Percentiles rank a stretch among this genome's conserved stretches.
phyloP scores from a whole-genome alignment of 1,140 invertebrate genomes.

The Metopolophium dirhodum region DNA sequence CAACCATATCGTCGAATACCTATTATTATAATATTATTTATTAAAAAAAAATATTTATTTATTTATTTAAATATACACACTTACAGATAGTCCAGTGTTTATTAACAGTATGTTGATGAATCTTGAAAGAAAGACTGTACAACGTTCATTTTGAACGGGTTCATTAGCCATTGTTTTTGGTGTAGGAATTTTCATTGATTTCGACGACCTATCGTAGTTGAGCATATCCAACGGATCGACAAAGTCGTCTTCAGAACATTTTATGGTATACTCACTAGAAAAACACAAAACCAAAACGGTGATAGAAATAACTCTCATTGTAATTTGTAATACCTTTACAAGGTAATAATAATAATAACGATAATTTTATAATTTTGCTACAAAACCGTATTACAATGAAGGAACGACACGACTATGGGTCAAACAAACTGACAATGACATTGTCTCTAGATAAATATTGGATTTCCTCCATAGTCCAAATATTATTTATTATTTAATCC shows the following conservation, averaged over 20 bases:
- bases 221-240: conserved; percentile 39
- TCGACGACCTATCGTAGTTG: conserved; percentile 22
- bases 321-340: not conserved
- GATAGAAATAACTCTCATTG: not conserved
- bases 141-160: not conserved
- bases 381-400: not conserved
- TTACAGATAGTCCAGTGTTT: conserved; percentile 32
- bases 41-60: not conserved
- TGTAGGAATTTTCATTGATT: conserved; percentile 16
- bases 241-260: not conserved
- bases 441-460: too few relatives aligned
- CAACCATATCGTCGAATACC: too few relatives aligned
- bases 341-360: too few relatives aligned
- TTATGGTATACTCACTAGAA: not conserved
- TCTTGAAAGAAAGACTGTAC: conserved; percentile 19
- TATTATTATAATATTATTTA: too few relatives aligned
- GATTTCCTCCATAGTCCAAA: too few relatives aligned
- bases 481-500: too few relatives aligned
- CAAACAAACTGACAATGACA: too few relatives aligned
- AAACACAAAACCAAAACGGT: not conserved
- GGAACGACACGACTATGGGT: too few relatives aligned
- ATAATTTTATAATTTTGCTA: not conserved
- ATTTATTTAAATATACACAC: not conserved
- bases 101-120: conserved; percentile 35
- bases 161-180: not conserved